phyloP scores from a whole-genome alignment of 2,113 vertebrate genomes.

The Mustela nigripes region DNA sequence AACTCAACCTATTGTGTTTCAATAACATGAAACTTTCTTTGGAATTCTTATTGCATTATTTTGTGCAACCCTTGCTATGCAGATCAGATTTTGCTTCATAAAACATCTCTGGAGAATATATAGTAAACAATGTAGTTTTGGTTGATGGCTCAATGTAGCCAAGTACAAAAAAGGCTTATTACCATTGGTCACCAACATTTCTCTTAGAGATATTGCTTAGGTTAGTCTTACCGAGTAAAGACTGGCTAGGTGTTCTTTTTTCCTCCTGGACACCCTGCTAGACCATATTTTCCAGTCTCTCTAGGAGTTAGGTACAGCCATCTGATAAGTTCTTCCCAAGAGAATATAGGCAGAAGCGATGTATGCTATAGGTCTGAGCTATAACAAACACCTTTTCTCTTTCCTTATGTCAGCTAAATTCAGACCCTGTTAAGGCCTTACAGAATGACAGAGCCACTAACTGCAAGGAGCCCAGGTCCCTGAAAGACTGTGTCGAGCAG shows the following conservation, averaged over 20 bases:
- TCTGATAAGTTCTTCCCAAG: neutral
- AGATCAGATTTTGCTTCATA: slow-evolving; percentile 10
- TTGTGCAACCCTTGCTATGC: neutral
- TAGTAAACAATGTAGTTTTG: neutral
- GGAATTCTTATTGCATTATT: neutral
- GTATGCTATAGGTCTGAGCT: neutral
- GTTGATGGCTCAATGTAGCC: neutral
- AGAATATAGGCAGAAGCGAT: neutral
- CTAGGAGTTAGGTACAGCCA: neutral
- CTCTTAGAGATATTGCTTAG: neutral
- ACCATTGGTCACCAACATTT: neutral
- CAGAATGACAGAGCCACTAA: neutral
- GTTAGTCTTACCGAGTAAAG: neutral
- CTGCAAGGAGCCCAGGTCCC: neutral
- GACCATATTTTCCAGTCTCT: neutral
- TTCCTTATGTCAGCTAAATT: neutral
- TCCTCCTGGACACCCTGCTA: neutral
- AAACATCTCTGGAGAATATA: neutral
- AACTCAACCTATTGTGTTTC: neutral
- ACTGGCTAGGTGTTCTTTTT: neutral
- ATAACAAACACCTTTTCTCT: neutral
- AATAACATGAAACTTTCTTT: neutral
- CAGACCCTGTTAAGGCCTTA: neutral
- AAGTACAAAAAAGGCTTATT: neutral
- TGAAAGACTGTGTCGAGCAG: neutral